phyloP scores from a whole-genome alignment of 2,797 vertebrate species.

The Neostethus bicornis region DNA sequence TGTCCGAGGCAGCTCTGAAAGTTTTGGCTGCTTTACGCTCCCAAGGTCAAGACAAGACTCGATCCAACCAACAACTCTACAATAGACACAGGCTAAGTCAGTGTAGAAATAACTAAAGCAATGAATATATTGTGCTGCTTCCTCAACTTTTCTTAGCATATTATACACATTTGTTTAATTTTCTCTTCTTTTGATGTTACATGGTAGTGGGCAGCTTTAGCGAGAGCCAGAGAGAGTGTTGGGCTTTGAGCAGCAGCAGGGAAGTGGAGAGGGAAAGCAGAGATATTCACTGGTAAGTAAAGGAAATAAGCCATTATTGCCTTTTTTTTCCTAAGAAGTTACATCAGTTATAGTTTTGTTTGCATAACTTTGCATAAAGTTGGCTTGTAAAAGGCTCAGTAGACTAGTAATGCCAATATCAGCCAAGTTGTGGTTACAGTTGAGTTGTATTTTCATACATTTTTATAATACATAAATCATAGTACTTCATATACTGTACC shows the following conservation, averaged over 20 bases:
- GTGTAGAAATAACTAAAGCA: slow-evolving; percentile 62
- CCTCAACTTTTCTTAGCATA: too few species aligned
- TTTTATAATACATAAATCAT: background rate
- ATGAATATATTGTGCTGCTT: too few species aligned
- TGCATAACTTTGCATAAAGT: too few species aligned
- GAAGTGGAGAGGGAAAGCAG: slow-evolving; percentile 26
- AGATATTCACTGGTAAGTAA: slow-evolving; percentile 52
- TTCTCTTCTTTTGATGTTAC: slow-evolving; percentile 25
- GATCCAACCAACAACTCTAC: slow-evolving; percentile 32
- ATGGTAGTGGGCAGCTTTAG: slow-evolving; percentile 39
- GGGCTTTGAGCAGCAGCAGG: slow-evolving; percentile 39
- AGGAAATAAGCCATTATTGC: background rate
- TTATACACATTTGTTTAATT: slow-evolving; percentile 5
- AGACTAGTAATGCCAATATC: too few species aligned
- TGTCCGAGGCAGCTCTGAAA: slow-evolving; percentile 84
- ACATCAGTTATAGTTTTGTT: too few species aligned
- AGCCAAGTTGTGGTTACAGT: too few species aligned
- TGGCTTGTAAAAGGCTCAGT: too few species aligned
- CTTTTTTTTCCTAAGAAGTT: too few species aligned
- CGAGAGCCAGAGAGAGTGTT: slow-evolving; percentile 32
- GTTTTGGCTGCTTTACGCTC: slow-evolving; percentile 84
- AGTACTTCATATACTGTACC: too few species aligned
- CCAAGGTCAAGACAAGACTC: slow-evolving; percentile 62
- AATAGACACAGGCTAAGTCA: slow-evolving; percentile 77
- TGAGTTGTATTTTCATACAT: background rate